Evolutionary conservation across 2,888 invertebrate species (phyloP).

Genomic region (Zaprionus lineosus): DNA sequence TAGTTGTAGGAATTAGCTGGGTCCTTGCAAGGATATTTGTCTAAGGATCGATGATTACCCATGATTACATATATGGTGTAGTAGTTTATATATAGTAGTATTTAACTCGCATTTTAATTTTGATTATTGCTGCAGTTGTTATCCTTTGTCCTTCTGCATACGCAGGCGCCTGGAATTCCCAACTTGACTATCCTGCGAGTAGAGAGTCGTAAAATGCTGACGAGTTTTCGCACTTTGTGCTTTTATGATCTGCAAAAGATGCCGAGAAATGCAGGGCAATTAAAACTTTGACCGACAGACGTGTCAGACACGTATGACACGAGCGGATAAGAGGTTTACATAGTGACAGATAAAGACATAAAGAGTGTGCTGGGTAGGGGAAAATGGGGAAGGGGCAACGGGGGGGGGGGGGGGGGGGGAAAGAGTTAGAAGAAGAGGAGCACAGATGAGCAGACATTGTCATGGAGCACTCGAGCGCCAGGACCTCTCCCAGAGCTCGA

Average conservation of each 20-base stretch:
- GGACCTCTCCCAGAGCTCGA: background rate
- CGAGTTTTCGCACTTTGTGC: constrained; percentile 43
- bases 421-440: constrained; percentile 1
- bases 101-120: too few relatives aligned
- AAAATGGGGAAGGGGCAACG: too few relatives aligned
- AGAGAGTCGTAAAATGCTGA: constrained; percentile 38
- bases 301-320: background rate
- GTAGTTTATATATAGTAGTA: too few relatives aligned
- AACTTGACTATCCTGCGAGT: too few relatives aligned
- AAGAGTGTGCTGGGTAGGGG: background rate
- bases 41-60: too few relatives aligned
- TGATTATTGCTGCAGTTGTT: too few relatives aligned
- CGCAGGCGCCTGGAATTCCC: too few relatives aligned
- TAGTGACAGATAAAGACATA: background rate
- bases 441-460: constrained; percentile 17
- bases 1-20: too few relatives aligned
- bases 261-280: constrained; percentile 31
- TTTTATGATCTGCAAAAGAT: constrained; percentile 47
- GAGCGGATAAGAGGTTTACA: background rate
- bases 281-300: constrained; percentile 25
- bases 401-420: too few relatives aligned
- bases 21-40: too few relatives aligned
- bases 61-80: too few relatives aligned
- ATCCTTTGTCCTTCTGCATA: too few relatives aligned
- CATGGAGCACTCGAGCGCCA: constrained; percentile 9